Conservation (phyloP, 2,888 invertebrate genomes). For the Cylindroiulus punctatus region DNA sequence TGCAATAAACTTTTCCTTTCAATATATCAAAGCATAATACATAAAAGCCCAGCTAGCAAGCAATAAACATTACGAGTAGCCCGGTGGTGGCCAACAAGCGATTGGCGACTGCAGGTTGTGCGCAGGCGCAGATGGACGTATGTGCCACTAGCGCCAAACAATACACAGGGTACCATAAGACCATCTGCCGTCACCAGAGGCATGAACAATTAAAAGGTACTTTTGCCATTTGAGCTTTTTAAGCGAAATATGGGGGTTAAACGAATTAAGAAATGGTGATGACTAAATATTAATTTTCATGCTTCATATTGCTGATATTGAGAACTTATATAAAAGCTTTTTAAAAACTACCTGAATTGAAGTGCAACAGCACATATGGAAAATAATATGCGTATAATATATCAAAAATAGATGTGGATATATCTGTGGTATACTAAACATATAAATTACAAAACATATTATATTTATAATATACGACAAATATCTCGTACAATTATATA, state of each 20-base stretch:
- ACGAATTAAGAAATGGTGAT: too few species aligned
- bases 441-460: too few species aligned
- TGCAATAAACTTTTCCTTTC: slow-evolving; percentile 28
- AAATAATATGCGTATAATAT: too few species aligned
- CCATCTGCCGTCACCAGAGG: slow-evolving; percentile 6
- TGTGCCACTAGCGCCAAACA: slow-evolving; percentile 16
- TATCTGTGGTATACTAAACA: too few species aligned
- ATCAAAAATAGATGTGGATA: too few species aligned
- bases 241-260: background rate
- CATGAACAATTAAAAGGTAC: slow-evolving; percentile 1
- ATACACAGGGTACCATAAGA: background rate
- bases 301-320: too few species aligned
- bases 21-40: background rate
- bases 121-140: background rate
- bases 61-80: slow-evolving; percentile 19
- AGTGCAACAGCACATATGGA: too few species aligned
- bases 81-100: background rate
- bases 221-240: background rate
- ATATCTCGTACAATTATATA: too few species aligned
- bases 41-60: slow-evolving; percentile 15
- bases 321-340: too few species aligned
- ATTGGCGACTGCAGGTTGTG: background rate
- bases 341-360: too few species aligned
- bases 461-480: too few species aligned
- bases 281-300: too few species aligned